Evolutionary conservation across 1,140 invertebrate species (phyloP).

Genomic region (Lasaia peninsularis): DNA sequence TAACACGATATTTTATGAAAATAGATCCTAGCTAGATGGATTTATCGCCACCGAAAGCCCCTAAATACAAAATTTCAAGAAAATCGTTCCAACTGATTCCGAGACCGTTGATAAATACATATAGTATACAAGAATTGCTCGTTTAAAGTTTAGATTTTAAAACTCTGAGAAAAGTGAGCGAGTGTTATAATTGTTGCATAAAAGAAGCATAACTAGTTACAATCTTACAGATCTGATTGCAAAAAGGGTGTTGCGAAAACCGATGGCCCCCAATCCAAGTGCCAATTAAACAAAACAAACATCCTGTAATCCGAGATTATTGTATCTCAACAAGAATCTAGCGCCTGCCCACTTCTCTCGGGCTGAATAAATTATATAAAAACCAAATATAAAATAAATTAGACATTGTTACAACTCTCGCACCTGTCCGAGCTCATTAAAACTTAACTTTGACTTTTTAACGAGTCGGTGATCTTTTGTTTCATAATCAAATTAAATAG

Average conservation of each 20-base stretch:
- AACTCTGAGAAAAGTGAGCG: no score
- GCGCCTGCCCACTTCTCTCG: slow-evolving; percentile 50
- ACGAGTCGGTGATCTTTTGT: slow-evolving; percentile 3
- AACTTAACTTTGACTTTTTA: background rate
- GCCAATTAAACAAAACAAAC: slow-evolving; percentile 70
- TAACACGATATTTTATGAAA: no score
- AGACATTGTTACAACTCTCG: background rate
- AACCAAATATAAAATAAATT: slow-evolving; percentile 41
- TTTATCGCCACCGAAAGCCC: no score
- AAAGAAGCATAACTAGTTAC: background rate
- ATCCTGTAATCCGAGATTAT: slow-evolving; percentile 72
- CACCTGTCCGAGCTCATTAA: background rate
- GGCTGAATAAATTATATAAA: slow-evolving; percentile 72
- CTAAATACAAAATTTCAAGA: no score
- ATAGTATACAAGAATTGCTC: no score
- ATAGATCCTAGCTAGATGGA: no score
- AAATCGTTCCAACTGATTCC: no score
- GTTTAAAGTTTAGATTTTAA: no score
- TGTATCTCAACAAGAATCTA: slow-evolving; percentile 68
- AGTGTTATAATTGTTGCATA: no score
- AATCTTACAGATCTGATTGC: slow-evolving; percentile 24
- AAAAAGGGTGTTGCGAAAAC: slow-evolving; percentile 52
- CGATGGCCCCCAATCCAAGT: slow-evolving; percentile 43
- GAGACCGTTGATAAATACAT: no score
- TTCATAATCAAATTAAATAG: no score